phyloP scores from a whole-genome alignment of 2,113 vertebrate species.

The Ranitomeya imitator region DNA sequence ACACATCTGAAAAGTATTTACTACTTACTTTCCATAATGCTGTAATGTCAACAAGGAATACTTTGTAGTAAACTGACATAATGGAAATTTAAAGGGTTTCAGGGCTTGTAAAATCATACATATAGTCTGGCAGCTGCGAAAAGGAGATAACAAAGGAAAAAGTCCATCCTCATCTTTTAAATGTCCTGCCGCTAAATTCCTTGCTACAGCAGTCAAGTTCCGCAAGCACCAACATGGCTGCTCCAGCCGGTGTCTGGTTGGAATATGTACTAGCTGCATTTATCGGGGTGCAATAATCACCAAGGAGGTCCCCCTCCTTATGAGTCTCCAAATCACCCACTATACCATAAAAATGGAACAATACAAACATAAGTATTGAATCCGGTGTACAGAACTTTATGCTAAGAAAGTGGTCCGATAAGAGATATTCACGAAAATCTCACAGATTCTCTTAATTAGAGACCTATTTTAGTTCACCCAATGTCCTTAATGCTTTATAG shows the following conservation, averaged over 20 bases:
- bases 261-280: not conserved
- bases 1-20: not conserved
- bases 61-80: not conserved
- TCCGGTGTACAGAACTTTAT: too few species aligned
- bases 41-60: not conserved
- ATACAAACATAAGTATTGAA: not conserved
- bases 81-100: not conserved
- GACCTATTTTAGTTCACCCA: too few species aligned
- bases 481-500: too few species aligned
- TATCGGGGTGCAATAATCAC: not conserved
- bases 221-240: not conserved
- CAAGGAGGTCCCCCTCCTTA: not conserved
- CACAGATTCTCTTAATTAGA: too few species aligned
- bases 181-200: not conserved
- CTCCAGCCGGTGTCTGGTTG: too few species aligned
- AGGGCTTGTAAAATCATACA: not conserved
- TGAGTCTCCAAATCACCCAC: not conserved
- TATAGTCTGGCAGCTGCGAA: not conserved
- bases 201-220: too few species aligned
- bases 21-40: not conserved
- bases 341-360: not conserved
- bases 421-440: too few species aligned
- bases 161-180: not conserved
- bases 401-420: too few species aligned
- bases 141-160: not conserved